Base-by-base conservation (phyloP, 1,140 invertebrate species). In the Heliconius melpomene region DNA sequence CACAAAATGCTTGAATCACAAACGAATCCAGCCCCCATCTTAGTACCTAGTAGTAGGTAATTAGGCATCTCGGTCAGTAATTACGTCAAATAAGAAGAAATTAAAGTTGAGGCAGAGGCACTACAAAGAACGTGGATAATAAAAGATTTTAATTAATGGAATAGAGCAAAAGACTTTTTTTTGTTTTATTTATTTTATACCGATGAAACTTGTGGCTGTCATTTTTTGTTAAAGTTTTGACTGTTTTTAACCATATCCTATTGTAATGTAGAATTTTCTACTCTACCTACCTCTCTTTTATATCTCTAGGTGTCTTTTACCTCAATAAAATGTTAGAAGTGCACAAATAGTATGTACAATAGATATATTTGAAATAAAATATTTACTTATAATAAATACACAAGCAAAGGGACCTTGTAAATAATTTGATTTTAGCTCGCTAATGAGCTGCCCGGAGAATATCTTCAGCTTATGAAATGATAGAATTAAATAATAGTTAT, bases 1-100 rank as follows among this genome's bases (percentile, higher is more conserved):
- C 70, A 73, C 66, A 72, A 74, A 78, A 57, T 54, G 20, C 70
- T 78, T 20, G 29, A 74, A 54, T 72, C 77, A 72, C 60, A 78
- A 72, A 78, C 77, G 46, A 78, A 54, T 78, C 77, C 38, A 74
- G 72, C 46, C 72, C 9, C 32, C 77, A 3, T 72, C 70, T 72
- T 78, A 73, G 40, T 60, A 74, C 52, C 13, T 46, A 52, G 52
- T 13, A 78, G 52, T 72, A 72, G 71, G 71, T 7, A 72, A 38
- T 72, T 72, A 72, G 11, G 60, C 60, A 66, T 38, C 71, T 72
- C 23, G 20, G 29, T 20, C 36, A 72, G 23, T 72, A 72, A 72
- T 72, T 32, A 72, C 36, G 71, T 16, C 36, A n/a, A 72, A 72
- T 72, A 72, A 72, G 29, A 38, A 32, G 13, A 71, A 32, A 71